Percentiles rank a stretch among this genome's conserved stretches.
These are phyloP conservation scores for Keiferia lycopersicella DNA, from an alignment of 2,888 invertebrate species.

Conservation along the genomic window DNA sequence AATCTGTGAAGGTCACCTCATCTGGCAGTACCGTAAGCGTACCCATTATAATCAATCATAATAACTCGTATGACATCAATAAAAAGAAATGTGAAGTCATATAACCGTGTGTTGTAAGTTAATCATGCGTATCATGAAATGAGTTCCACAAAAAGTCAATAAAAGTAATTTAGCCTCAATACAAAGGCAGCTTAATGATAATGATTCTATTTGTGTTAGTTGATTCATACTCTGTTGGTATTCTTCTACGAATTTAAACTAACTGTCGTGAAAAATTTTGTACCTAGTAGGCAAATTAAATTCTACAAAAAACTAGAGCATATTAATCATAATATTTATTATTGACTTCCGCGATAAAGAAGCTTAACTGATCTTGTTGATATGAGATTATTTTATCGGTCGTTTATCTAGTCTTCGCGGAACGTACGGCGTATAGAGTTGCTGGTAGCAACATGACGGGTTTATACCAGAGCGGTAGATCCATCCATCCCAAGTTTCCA, in stretches of 20 bases:
- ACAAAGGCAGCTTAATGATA: slow-evolving; percentile 23
- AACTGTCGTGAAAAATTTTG: slow-evolving; percentile 11
- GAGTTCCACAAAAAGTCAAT: slow-evolving; percentile 24
- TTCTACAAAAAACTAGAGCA: not conserved
- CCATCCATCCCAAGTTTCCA: slow-evolving; percentile 11
- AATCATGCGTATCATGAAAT: slow-evolving; percentile 20
- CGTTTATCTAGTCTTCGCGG: not conserved
- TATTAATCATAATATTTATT: not conserved
- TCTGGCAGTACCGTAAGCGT: not conserved
- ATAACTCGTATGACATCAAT: slow-evolving; percentile 24
- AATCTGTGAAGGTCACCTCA: not conserved
- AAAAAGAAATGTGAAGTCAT: slow-evolving; percentile 26
- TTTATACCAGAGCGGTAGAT: not conserved
- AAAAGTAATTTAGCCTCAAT: slow-evolving; percentile 25
- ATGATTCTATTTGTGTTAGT: slow-evolving; percentile 23
- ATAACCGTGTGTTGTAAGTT: not conserved
- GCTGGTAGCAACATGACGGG: not conserved
- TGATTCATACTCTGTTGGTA: slow-evolving; percentile 23
- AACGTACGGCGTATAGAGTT: slow-evolving; percentile 8
- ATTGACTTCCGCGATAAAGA: not conserved
- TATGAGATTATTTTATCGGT: slow-evolving; percentile 8
- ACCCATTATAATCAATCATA: not conserved
- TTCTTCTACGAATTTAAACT: slow-evolving; percentile 20
- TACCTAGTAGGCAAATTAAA: not conserved
- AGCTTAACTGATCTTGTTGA: not conserved